phyloP scores from a whole-genome alignment of 2,888 invertebrate species.

The Clistopyga incitator region DNA sequence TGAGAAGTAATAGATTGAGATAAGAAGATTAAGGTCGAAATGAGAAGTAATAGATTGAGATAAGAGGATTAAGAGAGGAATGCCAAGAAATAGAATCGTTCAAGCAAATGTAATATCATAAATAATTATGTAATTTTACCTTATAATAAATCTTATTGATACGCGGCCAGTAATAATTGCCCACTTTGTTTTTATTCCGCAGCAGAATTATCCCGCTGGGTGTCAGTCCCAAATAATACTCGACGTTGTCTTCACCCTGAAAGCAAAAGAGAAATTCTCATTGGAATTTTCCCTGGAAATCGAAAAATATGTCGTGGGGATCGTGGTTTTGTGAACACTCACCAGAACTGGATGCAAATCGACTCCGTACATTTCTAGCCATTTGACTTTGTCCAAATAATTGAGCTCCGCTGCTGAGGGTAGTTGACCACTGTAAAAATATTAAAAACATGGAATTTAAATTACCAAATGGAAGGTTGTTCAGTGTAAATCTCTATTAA shows the following conservation, averaged over 20 bases:
- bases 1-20: too few species aligned
- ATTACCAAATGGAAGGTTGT: too few species aligned
- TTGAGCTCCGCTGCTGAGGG: conserved; percentile 97
- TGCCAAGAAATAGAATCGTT: too few species aligned
- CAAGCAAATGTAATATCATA: too few species aligned
- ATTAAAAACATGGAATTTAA: neutral
- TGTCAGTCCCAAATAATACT: conserved; percentile 97
- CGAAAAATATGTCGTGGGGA: conserved; percentile 15
- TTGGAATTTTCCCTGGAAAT: neutral
- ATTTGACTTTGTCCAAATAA: conserved; percentile 98
- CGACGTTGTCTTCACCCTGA: conserved; percentile 98
- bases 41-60: too few species aligned
- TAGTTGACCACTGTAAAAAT: conserved; percentile 90
- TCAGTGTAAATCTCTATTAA: too few species aligned
- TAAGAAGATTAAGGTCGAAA: too few species aligned
- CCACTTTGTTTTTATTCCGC: conserved; percentile 97
- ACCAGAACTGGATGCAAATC: conserved; percentile 98
- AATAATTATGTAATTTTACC: conserved; percentile 74
- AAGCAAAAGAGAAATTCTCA: conserved; percentile 70
- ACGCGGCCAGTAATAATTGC: conserved; percentile 99
- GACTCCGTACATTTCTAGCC: conserved; percentile 99
- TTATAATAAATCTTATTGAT: conserved; percentile 98
- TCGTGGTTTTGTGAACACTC: conserved; percentile 82
- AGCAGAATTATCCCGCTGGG: conserved; percentile 98
- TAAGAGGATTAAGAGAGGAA: too few species aligned